Evolutionary conservation across 2,888 invertebrate genomes (phyloP), one percentile per base, ranked within the genome.

Genomic region (Mythimna lalbum): DNA sequence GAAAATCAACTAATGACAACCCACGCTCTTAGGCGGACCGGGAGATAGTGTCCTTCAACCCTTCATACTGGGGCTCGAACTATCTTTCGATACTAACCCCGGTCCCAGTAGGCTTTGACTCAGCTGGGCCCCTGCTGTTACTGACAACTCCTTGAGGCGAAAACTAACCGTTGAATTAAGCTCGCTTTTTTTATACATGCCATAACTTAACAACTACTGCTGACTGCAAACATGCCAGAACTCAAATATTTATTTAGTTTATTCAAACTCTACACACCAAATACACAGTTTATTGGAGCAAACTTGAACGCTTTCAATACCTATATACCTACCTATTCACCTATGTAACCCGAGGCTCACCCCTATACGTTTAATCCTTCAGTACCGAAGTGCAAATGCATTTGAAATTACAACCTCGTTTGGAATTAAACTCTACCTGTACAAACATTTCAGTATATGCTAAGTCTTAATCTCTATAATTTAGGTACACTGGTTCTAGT

Each of bases 331-430:
- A 23, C 17, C 52, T 68, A 12, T 21, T 27, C 27, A 27, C 3
- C 52, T 68, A 12, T 21, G 21, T 17, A 67, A 23, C 47, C 19
- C 12, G 76, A 63, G 36, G 27, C 67, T 10, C 36, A 59, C 27
- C 7, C 0, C 27, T 31, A 31, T 31, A 57, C 23, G 47, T 17
- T 76, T 60, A 74, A 69, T 61, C 61, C 70, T 50, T 12, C 14
- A 7, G 43, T 43, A 33, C 23, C 1, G 23, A 59, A 60, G 56
- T 64, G 74, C 27, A 73, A 73, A 55, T 67, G 74, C 74, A 73
- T 63, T 79, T 67, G 49, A 63, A 73, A 66, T 74, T 63, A 73
- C 65, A 67, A 69, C 60, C 61, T n/a, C 23, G 73, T 55, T 78
- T 3, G 39, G 2, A 47, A 63, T 43, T 47, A 33, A 61, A 53